Base-by-base conservation (phyloP, 1,140 invertebrate genomes). In the Muscidifurax raptorellus region DNA sequence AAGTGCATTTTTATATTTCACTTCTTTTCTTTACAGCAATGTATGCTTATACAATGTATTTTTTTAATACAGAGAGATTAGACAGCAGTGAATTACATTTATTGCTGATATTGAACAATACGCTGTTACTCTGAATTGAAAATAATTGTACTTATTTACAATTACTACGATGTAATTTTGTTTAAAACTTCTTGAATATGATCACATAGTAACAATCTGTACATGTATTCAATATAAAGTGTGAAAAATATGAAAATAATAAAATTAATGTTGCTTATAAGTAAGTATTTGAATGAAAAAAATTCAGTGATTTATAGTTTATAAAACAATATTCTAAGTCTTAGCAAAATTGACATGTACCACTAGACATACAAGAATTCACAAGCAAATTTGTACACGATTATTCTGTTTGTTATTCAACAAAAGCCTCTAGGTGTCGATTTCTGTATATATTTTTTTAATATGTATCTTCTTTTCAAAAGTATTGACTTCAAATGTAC, bases 401-500 rank as follows among this genome's bases (percentile, higher is more conserved):
- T n/a, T 75, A 47, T 6, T 40, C 7, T 40, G 36, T 40, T 40
- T 40, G 5, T 6, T 9, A 40, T 10, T 2, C 5, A 32, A 40
- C 36, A 0, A 40, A 40, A 40, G 7, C 36, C 36, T 40, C 36
- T 28, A 80, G 69, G 9, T 30, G 25, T 44, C 32, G 6, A 28
- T 76, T 10, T 76, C 18, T 76, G 22, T 76, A 47, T 76, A 64
- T 30, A 27, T 44, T 3, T 30, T 28, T 71, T 52, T 1, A 40
- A 69, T 25, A 44, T 59, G 28, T 9, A 64, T 0, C 4, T 77
- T 67, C 44, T 15, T 25, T 71, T 80, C 25, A 47, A 71, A 69
- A 80, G 59, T 67, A 79, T 79, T 79, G 40, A 59, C 52, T 69
- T 69, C 25, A 47, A 66, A 80, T 40, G n/a, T 71, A 52, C 69